Percentiles rank a stretch among this genome's conserved stretches.
These are phyloP conservation scores for Aquila chrysaetos DNA, from an alignment of 2,797 vertebrate genomes.

Conservation along the genomic window DNA sequence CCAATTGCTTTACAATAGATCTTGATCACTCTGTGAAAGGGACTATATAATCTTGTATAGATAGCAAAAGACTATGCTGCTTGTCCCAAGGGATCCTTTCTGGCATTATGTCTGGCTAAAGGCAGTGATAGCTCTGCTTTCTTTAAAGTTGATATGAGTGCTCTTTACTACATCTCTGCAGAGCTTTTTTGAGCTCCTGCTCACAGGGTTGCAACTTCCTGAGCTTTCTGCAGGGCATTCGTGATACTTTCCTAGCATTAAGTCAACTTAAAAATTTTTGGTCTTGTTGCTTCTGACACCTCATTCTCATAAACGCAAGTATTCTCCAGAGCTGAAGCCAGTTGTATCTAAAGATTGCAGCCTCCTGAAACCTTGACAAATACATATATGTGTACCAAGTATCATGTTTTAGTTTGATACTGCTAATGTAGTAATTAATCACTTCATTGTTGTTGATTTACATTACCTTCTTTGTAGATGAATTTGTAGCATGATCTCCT, in stretches of 20 bases:
- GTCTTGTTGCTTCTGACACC: not conserved
- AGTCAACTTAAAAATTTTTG: not conserved
- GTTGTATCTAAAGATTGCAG: not conserved
- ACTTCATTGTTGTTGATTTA: not conserved
- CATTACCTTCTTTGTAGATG: not conserved
- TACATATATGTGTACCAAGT: accelerated
- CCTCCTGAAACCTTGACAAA: not conserved
- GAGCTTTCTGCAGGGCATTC: not conserved
- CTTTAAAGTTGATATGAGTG: not conserved
- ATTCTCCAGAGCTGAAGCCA: not conserved
- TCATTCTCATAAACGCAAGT: not conserved
- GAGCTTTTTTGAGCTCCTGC: not conserved
- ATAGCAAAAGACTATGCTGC: not conserved
- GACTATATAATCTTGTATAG: not conserved
- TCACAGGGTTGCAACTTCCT: not conserved
- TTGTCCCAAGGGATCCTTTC: not conserved
- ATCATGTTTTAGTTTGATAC: not conserved
- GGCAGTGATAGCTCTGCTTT: not conserved
- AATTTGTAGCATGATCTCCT: not conserved
- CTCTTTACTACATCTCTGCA: not conserved
- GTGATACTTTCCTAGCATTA: not conserved
- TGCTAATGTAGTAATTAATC: not conserved
- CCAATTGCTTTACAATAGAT: not conserved
- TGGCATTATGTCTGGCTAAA: not conserved
- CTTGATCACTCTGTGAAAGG: not conserved